phyloP scores from a whole-genome alignment of 1,140 invertebrate species.

The Bacillus rossius region DNA sequence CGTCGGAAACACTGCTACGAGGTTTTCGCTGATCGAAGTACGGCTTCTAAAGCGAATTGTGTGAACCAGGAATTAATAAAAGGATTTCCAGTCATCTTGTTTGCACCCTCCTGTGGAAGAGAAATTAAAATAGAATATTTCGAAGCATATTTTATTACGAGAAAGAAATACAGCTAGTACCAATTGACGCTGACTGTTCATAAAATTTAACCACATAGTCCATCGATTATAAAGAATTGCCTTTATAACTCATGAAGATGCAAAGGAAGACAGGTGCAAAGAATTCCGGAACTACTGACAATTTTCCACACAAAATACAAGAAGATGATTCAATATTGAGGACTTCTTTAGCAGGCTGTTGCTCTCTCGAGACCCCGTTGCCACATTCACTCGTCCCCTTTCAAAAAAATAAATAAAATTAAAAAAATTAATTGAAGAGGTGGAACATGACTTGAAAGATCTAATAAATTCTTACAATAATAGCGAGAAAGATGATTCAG shows the following conservation, averaged over 20 bases:
- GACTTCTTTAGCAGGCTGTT: no score
- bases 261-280: conserved; percentile 25
- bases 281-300: conserved; percentile 17
- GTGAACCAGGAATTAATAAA: conserved; percentile 34
- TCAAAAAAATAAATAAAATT: no score
- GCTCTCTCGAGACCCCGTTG: no score
- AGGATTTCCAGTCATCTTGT: conserved; percentile 31
- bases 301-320: conserved; percentile 21
- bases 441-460: no score
- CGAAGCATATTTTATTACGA: not conserved
- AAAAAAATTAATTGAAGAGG: no score
- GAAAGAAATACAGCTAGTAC: no score
- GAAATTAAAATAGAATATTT: conserved; percentile 20
- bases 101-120: conserved; percentile 31
- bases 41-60: conserved; percentile 32
- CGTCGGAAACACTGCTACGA: conserved; percentile 35
- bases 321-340: no score
- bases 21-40: conserved; percentile 32
- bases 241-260: conserved; percentile 25
- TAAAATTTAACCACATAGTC: conserved; percentile 33
- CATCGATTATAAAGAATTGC: conserved; percentile 24
- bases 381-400: no score
- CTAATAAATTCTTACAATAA: no score
- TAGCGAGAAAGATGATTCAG: no score
- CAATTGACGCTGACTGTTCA: conserved; percentile 20